Percentiles rank a stretch among this genome's conserved stretches.
phyloP scores from a whole-genome alignment of 1,140 invertebrate species.

The Lineus longissimus region DNA sequence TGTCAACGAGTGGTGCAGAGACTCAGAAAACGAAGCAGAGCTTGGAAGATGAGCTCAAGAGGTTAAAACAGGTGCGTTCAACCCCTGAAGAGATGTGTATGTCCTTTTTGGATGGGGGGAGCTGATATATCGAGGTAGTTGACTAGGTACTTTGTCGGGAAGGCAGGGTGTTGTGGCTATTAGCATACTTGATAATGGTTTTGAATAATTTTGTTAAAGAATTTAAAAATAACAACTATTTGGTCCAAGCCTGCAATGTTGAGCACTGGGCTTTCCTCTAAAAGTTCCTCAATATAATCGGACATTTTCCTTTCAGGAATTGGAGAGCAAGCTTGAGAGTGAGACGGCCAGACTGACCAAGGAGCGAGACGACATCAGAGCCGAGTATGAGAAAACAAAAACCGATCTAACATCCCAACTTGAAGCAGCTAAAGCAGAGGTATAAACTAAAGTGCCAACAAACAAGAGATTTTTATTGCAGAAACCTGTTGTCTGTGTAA shows the following conservation, averaged over 20 bases:
- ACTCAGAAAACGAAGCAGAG: background rate
- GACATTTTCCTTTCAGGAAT: conserved; percentile 27
- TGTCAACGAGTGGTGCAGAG: background rate
- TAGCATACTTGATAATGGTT: no score
- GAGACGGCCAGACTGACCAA: conserved; percentile 14
- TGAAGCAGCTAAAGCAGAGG: conserved; percentile 39
- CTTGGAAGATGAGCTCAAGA: background rate
- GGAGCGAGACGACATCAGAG: conserved; percentile 30
- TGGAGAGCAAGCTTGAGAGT: conserved; percentile 21
- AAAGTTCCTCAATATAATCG: no score
- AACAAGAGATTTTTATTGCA: no score
- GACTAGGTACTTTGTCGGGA: no score
- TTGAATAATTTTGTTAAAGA: no score
- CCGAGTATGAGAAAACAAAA: conserved; percentile 34
- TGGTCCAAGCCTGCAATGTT: no score
- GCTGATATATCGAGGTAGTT: no score
- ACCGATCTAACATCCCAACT: conserved; percentile 34
- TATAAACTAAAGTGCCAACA: conserved; percentile 14
- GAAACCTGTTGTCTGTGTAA: no score
- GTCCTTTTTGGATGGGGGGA: background rate
- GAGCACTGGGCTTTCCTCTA: no score
- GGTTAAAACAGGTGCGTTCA: background rate
- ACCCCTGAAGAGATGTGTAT: background rate
- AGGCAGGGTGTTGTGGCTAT: no score
- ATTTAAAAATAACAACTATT: no score